These are phyloP conservation scores for Macrosiphum euphorbiae DNA, from an alignment of 2,888 invertebrate species.

Conservation along the genomic window DNA sequence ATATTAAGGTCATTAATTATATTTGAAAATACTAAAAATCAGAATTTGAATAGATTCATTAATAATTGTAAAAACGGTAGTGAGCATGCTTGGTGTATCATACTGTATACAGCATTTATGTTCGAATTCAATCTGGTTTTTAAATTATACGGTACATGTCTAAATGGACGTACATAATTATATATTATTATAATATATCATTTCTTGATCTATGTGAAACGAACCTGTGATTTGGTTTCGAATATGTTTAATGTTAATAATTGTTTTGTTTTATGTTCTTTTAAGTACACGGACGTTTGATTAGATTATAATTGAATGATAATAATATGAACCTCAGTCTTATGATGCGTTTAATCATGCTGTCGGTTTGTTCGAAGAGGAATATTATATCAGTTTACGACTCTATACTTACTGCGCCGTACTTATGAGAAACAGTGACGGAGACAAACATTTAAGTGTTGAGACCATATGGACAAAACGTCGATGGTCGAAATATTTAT, in stretches of 20 bases:
- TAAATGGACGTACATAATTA: conserved; percentile 5
- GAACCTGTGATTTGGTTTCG: neutral
- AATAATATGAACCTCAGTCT: neutral
- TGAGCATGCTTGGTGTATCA: no score
- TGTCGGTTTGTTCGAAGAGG: neutral
- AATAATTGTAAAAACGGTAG: no score
- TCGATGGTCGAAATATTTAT: neutral
- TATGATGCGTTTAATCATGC: neutral
- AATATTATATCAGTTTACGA: neutral
- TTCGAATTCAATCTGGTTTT: neutral
- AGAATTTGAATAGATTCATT: no score
- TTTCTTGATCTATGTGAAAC: neutral
- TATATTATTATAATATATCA: conserved; percentile 14
- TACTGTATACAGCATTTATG: neutral
- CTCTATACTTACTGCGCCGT: neutral
- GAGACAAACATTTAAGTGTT: neutral
- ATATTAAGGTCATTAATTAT: no score
- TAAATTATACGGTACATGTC: neutral
- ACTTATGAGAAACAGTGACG: neutral
- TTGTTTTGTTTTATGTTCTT: conserved; percentile 1
- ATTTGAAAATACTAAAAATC: no score
- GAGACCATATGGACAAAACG: neutral
- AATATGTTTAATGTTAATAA: conserved; percentile 7
- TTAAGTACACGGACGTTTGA: neutral
- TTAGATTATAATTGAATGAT: conserved; percentile 5